Conservation (phyloP, 1,140 invertebrate genomes). For the Paracyclopina nana region DNA sequence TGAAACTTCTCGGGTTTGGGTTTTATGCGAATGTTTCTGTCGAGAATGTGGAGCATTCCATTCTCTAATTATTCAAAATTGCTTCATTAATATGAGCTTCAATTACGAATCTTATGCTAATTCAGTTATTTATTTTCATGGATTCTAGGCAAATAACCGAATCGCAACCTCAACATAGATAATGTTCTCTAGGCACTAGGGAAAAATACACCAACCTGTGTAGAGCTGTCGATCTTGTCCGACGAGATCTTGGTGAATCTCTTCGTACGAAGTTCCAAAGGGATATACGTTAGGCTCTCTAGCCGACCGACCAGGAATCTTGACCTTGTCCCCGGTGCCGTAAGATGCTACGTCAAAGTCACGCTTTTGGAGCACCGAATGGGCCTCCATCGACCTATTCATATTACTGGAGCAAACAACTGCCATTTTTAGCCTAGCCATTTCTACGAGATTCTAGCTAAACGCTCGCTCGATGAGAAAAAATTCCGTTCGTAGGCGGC, state of each 20-base stretch:
- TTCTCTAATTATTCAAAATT: too few relatives aligned
- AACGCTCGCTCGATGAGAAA: too few relatives aligned
- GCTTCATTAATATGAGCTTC: too few relatives aligned
- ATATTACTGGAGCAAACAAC: constrained; percentile 98
- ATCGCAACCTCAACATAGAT: too few relatives aligned
- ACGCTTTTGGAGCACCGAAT: constrained; percentile 89
- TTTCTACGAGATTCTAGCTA: too few relatives aligned
- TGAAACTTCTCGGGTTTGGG: constrained; percentile 85
- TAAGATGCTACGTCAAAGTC: constrained; percentile 90
- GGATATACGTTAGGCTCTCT: constrained; percentile 96
- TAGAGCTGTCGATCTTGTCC: constrained; percentile 39
- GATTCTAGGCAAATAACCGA: too few relatives aligned
- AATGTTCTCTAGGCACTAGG: too few relatives aligned
- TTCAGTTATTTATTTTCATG: too few relatives aligned
- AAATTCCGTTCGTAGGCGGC: too few relatives aligned
- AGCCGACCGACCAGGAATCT: constrained; percentile 78
- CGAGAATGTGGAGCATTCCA: constrained; percentile 93
- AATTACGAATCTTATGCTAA: too few relatives aligned
- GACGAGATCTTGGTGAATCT: constrained; percentile 83
- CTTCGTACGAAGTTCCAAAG: constrained; percentile 86
- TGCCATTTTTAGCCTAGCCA: constrained; percentile 38
- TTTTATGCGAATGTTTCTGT: constrained; percentile 91
- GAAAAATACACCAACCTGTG: too few relatives aligned
- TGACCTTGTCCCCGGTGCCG: constrained; percentile 93
- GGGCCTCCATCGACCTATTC: constrained; percentile 98